Conservation (phyloP, 2,888 invertebrate species). For the Drosophila histrio region DNA sequence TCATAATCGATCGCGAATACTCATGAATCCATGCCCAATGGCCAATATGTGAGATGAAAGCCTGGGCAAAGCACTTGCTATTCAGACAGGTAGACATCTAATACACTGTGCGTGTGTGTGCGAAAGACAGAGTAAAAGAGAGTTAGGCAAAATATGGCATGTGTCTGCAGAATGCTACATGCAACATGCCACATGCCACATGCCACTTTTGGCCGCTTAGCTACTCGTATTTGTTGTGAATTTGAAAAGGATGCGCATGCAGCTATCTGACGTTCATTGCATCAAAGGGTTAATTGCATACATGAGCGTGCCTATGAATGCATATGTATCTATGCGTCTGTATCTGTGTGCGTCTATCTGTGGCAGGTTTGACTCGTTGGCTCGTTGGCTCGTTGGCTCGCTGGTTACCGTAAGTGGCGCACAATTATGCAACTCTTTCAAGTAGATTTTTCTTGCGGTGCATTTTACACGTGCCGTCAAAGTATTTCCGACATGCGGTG, state of each 20-base stretch:
- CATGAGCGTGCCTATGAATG: neutral
- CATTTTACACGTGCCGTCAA: conserved; percentile 48
- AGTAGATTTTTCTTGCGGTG: conserved; percentile 60
- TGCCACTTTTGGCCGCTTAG: conserved; percentile 6
- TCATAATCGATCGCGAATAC: neutral
- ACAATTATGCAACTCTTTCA: conserved; percentile 55
- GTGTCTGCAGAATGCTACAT: neutral
- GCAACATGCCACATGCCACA: conserved; percentile 1
- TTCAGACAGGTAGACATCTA: neutral
- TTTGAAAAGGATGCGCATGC: conserved; percentile 1
- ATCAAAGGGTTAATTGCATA: conserved; percentile 65
- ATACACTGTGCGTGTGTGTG: neutral
- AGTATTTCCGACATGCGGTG: neutral
- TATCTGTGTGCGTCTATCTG: conserved; percentile 6
- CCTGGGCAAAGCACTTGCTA: neutral
- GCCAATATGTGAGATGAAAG: neutral
- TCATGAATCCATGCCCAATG: neutral
- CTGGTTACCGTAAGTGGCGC: conserved; percentile 30
- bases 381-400: conserved; percentile 4
- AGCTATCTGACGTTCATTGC: conserved; percentile 21
- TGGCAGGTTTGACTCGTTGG: neutral
- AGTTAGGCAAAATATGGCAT: neutral
- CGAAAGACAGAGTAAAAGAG: neutral
- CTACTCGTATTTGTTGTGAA: conserved; percentile 7
- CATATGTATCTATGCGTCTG: neutral